Evolutionary conservation across 2,113 vertebrate species (phyloP).

Genomic region (Platysternon megacephalum): DNA sequence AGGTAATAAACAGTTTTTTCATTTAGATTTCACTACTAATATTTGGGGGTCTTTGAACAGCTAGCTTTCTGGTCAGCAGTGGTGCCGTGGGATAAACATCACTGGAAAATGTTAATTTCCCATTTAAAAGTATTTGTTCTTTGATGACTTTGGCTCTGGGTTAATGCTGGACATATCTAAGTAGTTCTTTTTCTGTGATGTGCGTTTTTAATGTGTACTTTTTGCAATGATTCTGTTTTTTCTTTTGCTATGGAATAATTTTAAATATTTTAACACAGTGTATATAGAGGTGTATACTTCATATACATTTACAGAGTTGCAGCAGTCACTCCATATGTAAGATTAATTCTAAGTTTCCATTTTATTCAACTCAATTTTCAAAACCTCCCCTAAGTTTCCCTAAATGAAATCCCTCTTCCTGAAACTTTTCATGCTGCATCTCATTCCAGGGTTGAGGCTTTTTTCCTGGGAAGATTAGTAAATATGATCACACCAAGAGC

Average conservation of each 20-base stretch:
- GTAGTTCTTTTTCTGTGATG: neutral
- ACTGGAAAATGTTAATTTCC: neutral
- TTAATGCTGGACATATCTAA: accelerated
- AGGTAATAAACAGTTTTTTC: neutral
- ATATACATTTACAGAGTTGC: neutral
- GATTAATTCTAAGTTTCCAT: accelerated
- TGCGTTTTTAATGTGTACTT: neutral
- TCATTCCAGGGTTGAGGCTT: neutral
- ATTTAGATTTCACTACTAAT: neutral
- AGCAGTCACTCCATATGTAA: neutral
- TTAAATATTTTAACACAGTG: neutral
- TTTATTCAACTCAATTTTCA: neutral
- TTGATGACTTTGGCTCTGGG: neutral
- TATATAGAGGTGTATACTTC: neutral
- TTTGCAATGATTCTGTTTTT: neutral
- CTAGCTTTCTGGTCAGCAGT: neutral
- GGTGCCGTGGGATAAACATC: neutral
- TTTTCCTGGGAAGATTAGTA: neutral
- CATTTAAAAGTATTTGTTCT: neutral
- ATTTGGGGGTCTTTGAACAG: neutral
- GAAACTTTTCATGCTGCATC: neutral
- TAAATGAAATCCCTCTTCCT: neutral
- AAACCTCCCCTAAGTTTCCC: neutral
- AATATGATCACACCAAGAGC: neutral
- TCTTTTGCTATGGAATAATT: neutral